Percentiles rank a stretch among this genome's conserved stretches.
Conservation (phyloP, 2,797 vertebrate species). For the Oreochromis mossambicus region DNA sequence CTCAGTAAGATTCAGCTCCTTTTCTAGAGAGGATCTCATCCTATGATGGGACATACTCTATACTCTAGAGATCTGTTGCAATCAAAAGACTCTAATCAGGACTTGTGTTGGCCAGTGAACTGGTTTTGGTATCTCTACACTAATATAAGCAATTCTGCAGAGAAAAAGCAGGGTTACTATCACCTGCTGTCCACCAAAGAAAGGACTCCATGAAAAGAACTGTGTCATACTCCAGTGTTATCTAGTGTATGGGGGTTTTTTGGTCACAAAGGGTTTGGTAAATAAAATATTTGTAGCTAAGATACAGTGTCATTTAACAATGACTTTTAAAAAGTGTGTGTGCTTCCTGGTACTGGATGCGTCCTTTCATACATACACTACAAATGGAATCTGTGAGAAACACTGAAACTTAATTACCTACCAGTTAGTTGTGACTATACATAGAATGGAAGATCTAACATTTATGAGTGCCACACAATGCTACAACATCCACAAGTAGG, state of each 20-base stretch:
- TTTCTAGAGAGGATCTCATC: background rate
- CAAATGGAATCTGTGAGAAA: background rate
- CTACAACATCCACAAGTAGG: background rate
- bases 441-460: background rate
- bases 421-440: background rate
- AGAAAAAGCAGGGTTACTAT: background rate
- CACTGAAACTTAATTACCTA: background rate
- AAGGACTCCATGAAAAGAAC: background rate
- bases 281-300: background rate
- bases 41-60: background rate
- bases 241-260: fast-evolving
- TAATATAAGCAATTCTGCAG: background rate
- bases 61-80: background rate
- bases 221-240: background rate
- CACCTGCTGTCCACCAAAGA: background rate
- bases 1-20: background rate
- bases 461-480: background rate
- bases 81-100: background rate
- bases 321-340: background rate
- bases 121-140: background rate
- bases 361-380: background rate
- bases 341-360: too few species aligned
- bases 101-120: background rate
- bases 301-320: background rate
- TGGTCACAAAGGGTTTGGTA: background rate